These are phyloP conservation scores for Sarotherodon lohbergeri DNA, from an alignment of 2,113 vertebrate genomes.

Conservation along the genomic window DNA sequence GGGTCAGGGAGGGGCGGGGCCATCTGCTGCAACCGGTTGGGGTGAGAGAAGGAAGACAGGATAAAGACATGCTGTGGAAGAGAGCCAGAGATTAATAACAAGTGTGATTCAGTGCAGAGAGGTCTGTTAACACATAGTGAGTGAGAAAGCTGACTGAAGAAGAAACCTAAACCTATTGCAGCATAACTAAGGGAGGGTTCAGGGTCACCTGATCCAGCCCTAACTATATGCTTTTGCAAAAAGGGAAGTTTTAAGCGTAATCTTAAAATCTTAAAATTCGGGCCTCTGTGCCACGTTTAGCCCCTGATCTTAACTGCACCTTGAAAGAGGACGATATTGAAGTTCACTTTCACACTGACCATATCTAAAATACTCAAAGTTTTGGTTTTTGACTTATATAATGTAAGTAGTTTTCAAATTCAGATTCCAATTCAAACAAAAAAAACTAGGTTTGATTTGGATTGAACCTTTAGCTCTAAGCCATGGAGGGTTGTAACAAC, in stretches of 20 bases:
- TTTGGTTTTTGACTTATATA: background rate
- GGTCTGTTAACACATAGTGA: background rate
- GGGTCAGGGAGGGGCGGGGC: fast-evolving
- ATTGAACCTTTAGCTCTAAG: background rate
- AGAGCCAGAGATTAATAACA: background rate
- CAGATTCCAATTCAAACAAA: background rate
- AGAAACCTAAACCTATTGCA: background rate
- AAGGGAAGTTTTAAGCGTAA: fast-evolving
- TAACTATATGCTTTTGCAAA: background rate
- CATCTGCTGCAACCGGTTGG: fast-evolving
- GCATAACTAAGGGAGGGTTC: background rate
- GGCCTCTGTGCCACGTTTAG: background rate
- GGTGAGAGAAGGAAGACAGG: fast-evolving
- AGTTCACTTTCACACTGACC: background rate
- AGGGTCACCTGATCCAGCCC: background rate
- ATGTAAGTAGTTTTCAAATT: background rate
- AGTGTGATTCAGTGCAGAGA: fast-evolving
- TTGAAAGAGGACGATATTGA: fast-evolving
- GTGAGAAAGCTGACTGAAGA: background rate
- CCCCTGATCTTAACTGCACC: background rate
- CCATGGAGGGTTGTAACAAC: background rate
- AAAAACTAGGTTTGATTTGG: background rate
- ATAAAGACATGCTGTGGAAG: background rate
- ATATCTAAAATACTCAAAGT: background rate
- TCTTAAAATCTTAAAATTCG: background rate